Evolutionary conservation across 1,140 invertebrate species (phyloP), one percentile per base, ranked within the genome.

Genomic region (Chlorops oryzae): DNA sequence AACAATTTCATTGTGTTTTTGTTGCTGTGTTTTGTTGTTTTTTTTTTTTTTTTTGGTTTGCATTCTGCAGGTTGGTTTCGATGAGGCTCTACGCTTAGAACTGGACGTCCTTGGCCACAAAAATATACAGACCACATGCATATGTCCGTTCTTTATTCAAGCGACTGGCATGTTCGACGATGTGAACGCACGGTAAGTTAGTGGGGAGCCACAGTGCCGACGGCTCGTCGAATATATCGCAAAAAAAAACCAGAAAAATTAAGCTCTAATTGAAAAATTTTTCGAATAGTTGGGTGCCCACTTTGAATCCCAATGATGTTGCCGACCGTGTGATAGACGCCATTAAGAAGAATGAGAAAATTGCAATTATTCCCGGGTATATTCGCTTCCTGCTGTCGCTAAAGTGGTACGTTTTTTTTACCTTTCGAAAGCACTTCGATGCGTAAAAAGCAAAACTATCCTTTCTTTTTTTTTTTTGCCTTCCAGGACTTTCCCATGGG

Each of bases 111-210:
- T 78, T 47, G 84, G 84, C 25, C 78, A 82, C 22, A 79, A 78
- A 38, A 89, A 87, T 34, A 86, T 97, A 13, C 78, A 88, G 52
- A 92, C 88, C 0, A 95, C 94, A 5, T 83, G 89, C 17, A 82
- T 97, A 52, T 96, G 92, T 69, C 94, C 95, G 1, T 97, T 87
- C 75, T 96, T 91, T 69, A 95, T 96, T 51, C 84, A 89, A 51
- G 75, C 79, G 18, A 98, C 94, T 6, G 92, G 92, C 53, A 96
- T 98, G 92, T 97, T 98, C 60, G 85, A 88, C 20, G 87, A 92
- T 52, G 88, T 92, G 21, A 77, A 85, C 61, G 83, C 88, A 53
- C 87, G 85, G 88, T 91, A 73, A 77, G 73, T 54, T 43, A 7
- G 28, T 34, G 47, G 17, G 13, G 18, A 10, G 9, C 18, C 17